These are phyloP conservation scores for Monochamus alternatus DNA, from an alignment of 2,888 invertebrate genomes.

Conservation along the genomic window DNA sequence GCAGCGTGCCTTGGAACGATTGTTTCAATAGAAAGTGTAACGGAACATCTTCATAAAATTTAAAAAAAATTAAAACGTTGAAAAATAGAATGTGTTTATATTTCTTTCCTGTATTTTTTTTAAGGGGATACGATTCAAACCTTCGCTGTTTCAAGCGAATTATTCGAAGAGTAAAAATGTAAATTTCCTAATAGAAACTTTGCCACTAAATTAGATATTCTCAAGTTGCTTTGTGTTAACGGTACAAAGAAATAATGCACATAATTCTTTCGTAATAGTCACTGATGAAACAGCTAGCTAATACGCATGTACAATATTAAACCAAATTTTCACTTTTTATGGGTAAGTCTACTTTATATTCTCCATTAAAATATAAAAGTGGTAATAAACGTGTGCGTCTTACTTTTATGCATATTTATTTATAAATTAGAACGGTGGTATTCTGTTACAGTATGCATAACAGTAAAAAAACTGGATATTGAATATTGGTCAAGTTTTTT, in stretches of 20 bases:
- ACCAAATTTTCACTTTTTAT: constrained; percentile 31
- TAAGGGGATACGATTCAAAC: not conserved
- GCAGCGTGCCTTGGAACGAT: not conserved
- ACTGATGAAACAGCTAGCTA: constrained; percentile 18
- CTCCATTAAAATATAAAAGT: not conserved
- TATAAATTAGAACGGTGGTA: constrained; percentile 17
- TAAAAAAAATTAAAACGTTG: too few species aligned
- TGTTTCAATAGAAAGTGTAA: too few species aligned
- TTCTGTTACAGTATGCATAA: not conserved
- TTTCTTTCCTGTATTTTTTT: not conserved
- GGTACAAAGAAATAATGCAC: constrained; percentile 30
- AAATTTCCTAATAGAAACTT: constrained; percentile 18
- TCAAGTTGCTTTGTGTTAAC: constrained; percentile 19
- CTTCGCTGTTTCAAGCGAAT: not conserved
- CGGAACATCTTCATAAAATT: too few species aligned
- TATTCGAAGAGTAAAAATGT: not conserved
- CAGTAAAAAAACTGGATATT: constrained; percentile 29
- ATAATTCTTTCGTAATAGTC: constrained; percentile 21
- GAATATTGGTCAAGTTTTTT: constrained; percentile 33
- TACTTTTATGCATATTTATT: not conserved
- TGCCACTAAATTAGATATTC: constrained; percentile 20
- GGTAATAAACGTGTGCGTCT: constrained; percentile 13
- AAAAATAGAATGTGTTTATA: too few species aligned
- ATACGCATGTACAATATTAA: constrained; percentile 7
- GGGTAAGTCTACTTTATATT: constrained; percentile 32